phyloP scores from a whole-genome alignment of 2,888 invertebrate species.

The Lucinisca nassula region DNA sequence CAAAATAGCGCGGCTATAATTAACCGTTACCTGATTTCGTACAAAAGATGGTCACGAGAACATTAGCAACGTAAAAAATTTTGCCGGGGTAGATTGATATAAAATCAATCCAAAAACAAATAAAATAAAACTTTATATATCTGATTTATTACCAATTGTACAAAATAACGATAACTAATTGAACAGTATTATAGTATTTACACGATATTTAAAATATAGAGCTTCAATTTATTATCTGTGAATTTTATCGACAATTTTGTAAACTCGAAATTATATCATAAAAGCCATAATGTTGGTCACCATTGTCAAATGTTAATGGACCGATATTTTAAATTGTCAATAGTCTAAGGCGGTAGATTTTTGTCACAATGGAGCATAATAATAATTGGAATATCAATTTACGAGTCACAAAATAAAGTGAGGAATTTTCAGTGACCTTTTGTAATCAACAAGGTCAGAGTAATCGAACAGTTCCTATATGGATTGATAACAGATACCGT shows the following conservation, averaged over 20 bases:
- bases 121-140: background rate
- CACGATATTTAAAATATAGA: background rate
- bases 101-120: no score
- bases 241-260: background rate
- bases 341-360: background rate
- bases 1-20: no score
- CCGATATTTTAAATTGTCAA: slow-evolving; percentile 10
- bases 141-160: background rate
- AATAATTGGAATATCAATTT: slow-evolving; percentile 7
- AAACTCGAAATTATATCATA: slow-evolving; percentile 2
- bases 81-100: no score
- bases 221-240: background rate
- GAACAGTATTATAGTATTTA: background rate
- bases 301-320: background rate
- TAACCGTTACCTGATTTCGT: no score
- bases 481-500: no score
- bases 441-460: background rate
- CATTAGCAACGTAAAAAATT: no score
- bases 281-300: background rate
- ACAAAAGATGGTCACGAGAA: no score
- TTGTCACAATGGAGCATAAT: slow-evolving; percentile 4
- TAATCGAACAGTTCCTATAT: background rate
- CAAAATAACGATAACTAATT: background rate
- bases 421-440: slow-evolving; percentile 1
- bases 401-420: background rate